Conservation (phyloP, 2,113 vertebrate species). For the Elephantulus edwardii region DNA sequence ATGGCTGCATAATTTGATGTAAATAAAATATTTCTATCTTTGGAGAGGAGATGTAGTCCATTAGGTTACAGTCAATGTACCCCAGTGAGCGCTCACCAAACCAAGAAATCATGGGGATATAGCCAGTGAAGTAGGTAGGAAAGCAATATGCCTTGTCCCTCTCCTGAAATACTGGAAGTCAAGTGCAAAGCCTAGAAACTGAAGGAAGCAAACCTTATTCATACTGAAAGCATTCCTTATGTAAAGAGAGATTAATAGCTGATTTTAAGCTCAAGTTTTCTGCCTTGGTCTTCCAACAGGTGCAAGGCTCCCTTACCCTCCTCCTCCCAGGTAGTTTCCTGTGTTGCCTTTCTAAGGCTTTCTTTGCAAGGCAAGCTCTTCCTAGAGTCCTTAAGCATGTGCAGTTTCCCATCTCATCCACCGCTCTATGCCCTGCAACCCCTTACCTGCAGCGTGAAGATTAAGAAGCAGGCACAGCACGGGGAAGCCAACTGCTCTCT, state of each 20-base stretch:
- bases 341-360: neutral
- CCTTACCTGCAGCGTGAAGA: constrained; percentile 85
- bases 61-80: neutral
- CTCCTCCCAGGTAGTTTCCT: neutral
- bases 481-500: constrained; percentile 72
- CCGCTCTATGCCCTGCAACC: constrained; percentile 44
- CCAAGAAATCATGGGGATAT: neutral
- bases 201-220: constrained; percentile 35
- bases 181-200: constrained; percentile 45
- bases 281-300: constrained; percentile 66
- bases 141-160: constrained; percentile 31
- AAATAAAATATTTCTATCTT: neutral
- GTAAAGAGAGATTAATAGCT: constrained; percentile 3
- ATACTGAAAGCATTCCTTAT: neutral
- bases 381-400: constrained; percentile 50
- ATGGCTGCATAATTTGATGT: neutral
- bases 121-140: constrained; percentile 48
- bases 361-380: constrained; percentile 11
- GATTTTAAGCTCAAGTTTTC: constrained; percentile 65
- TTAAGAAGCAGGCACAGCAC: constrained; percentile 80
- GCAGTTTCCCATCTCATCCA: constrained; percentile 24
- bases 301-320: constrained; percentile 45
- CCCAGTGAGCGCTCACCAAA: neutral
- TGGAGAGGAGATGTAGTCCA: constrained; percentile 8
- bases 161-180: constrained; percentile 44